phyloP scores from a whole-genome alignment of 2,888 invertebrate genomes.

The Malthinus seriepunctatus region DNA sequence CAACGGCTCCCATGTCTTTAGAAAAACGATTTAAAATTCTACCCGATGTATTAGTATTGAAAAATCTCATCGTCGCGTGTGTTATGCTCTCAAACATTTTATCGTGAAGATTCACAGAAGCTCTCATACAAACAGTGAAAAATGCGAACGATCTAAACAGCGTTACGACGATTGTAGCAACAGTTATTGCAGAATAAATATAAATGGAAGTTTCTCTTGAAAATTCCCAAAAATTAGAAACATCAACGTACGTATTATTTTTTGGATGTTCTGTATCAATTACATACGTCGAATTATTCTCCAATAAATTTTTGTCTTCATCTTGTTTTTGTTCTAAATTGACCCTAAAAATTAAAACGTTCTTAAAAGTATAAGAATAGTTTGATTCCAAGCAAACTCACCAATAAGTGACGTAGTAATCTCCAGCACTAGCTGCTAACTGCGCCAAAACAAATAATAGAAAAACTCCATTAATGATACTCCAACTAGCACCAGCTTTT shows the following conservation, averaged over 20 bases:
- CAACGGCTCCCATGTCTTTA: slow-evolving; percentile 81
- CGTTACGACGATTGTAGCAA: slow-evolving; percentile 57
- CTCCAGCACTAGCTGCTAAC: slow-evolving; percentile 71
- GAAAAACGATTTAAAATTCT: slow-evolving; percentile 86
- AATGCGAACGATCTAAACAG: slow-evolving; percentile 64
- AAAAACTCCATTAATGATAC: slow-evolving; percentile 63
- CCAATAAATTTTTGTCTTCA: background rate
- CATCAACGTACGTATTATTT: background rate
- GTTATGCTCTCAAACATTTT: slow-evolving; percentile 83
- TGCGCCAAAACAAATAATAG: slow-evolving; percentile 69
- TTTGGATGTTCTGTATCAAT: background rate
- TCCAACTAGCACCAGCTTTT: slow-evolving; percentile 69
- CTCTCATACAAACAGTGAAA: slow-evolving; percentile 71
- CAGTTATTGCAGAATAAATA: slow-evolving; percentile 56
- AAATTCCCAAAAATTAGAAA: slow-evolving; percentile 44
- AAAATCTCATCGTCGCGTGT: slow-evolving; percentile 82
- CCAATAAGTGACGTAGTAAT: slow-evolving; percentile 82
- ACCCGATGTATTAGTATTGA: slow-evolving; percentile 84
- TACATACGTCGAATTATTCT: background rate
- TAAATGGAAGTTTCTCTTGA: slow-evolving; percentile 47
- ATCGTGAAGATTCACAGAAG: slow-evolving; percentile 79
- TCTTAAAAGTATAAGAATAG: too few species aligned
- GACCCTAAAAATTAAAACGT: slow-evolving; percentile 36
- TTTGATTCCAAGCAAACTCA: too few species aligned
- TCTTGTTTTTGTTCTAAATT: slow-evolving; percentile 37